Percentiles rank a stretch among this genome's conserved stretches.
These are phyloP conservation scores for Serrognathus titanus DNA, from an alignment of 2,888 invertebrate species.

Conservation along the genomic window DNA sequence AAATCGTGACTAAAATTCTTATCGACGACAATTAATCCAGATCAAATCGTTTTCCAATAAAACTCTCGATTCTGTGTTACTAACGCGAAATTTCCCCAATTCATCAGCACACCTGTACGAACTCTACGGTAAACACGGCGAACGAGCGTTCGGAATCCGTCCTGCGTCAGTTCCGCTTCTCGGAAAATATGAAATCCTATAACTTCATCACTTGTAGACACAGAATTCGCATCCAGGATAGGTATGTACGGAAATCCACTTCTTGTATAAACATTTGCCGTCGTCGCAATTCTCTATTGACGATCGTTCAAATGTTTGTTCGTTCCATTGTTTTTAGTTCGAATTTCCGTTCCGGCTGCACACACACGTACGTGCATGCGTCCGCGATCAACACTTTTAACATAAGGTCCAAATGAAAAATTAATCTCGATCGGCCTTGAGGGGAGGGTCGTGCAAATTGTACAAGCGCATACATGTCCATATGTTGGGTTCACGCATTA, in stretches of 20 bases:
- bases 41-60: too few species aligned
- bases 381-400: not conserved
- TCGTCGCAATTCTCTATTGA: slow-evolving; percentile 43
- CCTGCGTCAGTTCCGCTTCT: too few species aligned
- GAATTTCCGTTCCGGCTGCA: slow-evolving; percentile 19
- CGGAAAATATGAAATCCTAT: too few species aligned
- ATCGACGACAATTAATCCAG: too few species aligned
- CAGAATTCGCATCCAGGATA: slow-evolving; percentile 17
- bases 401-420: too few species aligned
- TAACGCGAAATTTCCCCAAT: too few species aligned
- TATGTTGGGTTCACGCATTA: slow-evolving; percentile 26
- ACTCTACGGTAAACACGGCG: too few species aligned
- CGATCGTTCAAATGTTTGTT: slow-evolving; percentile 26
- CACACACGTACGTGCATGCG: slow-evolving; percentile 2
- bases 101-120: too few species aligned
- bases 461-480: slow-evolving; percentile 15
- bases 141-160: too few species aligned
- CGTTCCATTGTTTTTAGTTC: slow-evolving; percentile 25
- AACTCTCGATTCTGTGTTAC: too few species aligned
- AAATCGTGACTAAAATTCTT: too few species aligned
- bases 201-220: not conserved
- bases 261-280: slow-evolving; percentile 40
- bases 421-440: too few species aligned
- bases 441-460: not conserved
- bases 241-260: slow-evolving; percentile 29